These are phyloP conservation scores for Myrmecobius fasciatus DNA, from an alignment of 2,113 vertebrate genomes.

Conservation along the genomic window DNA sequence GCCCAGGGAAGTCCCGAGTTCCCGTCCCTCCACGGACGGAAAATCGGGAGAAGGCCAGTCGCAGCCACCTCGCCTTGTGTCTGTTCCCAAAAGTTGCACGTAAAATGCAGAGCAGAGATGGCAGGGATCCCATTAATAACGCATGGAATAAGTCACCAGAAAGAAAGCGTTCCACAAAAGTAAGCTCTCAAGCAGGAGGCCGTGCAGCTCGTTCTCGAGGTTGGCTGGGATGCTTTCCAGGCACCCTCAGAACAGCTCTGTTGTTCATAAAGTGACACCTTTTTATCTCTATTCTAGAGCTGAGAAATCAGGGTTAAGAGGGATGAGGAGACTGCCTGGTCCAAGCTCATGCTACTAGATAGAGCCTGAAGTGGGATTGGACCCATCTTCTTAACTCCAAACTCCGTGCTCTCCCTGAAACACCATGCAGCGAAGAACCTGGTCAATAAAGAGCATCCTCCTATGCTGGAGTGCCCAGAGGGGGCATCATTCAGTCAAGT, in stretches of 20 bases:
- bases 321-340: neutral
- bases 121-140: neutral
- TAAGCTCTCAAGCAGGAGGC: neutral
- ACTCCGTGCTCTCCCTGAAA: neutral
- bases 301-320: neutral
- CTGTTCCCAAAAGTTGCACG: neutral
- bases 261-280: neutral
- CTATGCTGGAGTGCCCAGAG: neutral
- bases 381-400: neutral
- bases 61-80: neutral
- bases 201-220: neutral
- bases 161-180: neutral
- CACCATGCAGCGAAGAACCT: neutral
- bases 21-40: neutral
- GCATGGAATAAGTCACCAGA: neutral
- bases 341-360: neutral
- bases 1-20: conserved; percentile 32
- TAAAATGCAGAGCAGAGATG: neutral
- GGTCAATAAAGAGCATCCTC: neutral
- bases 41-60: neutral
- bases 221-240: neutral
- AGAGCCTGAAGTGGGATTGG: neutral
- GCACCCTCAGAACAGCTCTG: neutral
- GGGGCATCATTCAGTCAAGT: no score
- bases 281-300: neutral